Conservation (phyloP, 2,113 vertebrate species). For the Channa argus region DNA sequence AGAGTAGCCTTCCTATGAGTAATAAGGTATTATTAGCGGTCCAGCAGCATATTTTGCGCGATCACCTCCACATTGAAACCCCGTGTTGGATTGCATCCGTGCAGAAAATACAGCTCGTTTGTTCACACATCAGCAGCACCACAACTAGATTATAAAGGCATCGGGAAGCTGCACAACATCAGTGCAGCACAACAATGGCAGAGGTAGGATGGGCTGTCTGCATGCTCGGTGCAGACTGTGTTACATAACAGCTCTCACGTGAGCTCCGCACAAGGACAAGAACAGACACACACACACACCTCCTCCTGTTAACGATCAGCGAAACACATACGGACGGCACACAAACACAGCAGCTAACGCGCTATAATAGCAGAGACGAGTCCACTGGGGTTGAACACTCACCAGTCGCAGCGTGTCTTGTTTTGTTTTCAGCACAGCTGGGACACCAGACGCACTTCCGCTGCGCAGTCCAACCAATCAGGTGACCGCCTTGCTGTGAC, state of each 20-base stretch:
- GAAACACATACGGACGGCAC: neutral
- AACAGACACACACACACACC: constrained; percentile 19
- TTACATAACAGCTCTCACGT: constrained; percentile 74
- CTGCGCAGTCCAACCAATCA: constrained; percentile 58
- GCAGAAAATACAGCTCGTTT: neutral
- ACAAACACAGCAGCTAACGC: neutral
- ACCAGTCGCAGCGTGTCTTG: constrained; percentile 80
- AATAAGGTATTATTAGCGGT: neutral
- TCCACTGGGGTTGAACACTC: constrained; percentile 64
- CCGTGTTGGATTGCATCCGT: constrained; percentile 2
- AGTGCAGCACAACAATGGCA: constrained; percentile 45
- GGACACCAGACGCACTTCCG: constrained; percentile 75
- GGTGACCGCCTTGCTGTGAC: constrained; percentile 41
- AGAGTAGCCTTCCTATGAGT: too few relatives aligned
- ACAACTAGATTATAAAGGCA: neutral
- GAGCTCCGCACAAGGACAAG: constrained; percentile 60
- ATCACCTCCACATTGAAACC: neutral
- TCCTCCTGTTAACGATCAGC: neutral
- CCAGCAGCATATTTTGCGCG: neutral
- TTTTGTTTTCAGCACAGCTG: constrained; percentile 83
- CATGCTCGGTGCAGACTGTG: constrained; percentile 44
- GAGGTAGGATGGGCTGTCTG: constrained; percentile 30
- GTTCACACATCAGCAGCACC: neutral
- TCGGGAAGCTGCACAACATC: constrained; percentile 16
- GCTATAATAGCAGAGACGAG: neutral